A percentile compares a stretch with the other conserved stretches of the same genome.
Evolutionary conservation across 1,140 invertebrate species (phyloP).

Genomic region (Trichonephila inaurata): DNA sequence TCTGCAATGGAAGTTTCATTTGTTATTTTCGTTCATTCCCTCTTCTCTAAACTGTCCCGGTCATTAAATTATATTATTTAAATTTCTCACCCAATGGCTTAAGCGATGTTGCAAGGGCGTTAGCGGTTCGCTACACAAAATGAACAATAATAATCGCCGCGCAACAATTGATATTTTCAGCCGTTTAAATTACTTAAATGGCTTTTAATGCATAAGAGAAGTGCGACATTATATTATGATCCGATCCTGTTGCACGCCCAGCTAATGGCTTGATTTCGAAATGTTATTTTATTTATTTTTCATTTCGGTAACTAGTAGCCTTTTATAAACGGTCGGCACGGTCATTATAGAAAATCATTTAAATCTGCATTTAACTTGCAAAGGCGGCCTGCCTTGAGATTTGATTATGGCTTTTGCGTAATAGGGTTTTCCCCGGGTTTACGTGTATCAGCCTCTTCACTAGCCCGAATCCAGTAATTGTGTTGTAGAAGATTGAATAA

Average conservation of each 20-base stretch:
- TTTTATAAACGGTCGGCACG: constrained; percentile 5
- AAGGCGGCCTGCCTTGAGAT: constrained; percentile 29
- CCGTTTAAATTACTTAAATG: constrained; percentile 52
- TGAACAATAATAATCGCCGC: neutral
- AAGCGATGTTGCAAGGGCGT: constrained; percentile 42
- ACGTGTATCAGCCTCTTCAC: neutral
- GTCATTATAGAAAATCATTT: constrained; percentile 52
- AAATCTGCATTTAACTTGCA: constrained; percentile 37
- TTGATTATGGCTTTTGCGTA: constrained; percentile 35
- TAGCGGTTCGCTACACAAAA: neutral
- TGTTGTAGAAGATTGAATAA: constrained; percentile 16
- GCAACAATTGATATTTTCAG: neutral
- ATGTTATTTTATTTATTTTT: neutral
- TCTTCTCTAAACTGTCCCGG: neutral
- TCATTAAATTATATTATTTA: constrained; percentile 57
- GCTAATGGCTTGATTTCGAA: constrained; percentile 56
- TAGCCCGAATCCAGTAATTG: neutral
- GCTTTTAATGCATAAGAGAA: constrained; percentile 44
- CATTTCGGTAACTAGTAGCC: constrained; percentile 5
- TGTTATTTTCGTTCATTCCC: neutral
- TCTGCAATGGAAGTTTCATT: neutral
- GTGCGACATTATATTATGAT: constrained; percentile 40
- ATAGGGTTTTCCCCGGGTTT: constrained; percentile 15
- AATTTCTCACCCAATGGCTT: neutral
- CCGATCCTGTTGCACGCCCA: constrained; percentile 21